phyloP scores from a whole-genome alignment of 2,888 invertebrate genomes.

The Drymonia ruficornis region DNA sequence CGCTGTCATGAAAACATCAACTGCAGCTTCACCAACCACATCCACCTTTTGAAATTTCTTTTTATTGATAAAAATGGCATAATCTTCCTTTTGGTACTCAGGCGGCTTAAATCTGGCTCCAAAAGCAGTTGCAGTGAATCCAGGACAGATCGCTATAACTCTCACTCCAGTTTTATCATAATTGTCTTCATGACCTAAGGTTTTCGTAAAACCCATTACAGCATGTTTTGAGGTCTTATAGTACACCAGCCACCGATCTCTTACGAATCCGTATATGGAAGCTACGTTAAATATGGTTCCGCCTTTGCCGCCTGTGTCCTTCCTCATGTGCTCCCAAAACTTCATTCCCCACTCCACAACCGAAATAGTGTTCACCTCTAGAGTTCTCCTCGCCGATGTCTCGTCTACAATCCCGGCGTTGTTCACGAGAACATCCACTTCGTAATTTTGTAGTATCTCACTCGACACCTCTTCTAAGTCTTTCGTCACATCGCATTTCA shows the following conservation, averaged over 20 bases:
- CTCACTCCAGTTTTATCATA: slow-evolving; percentile 57
- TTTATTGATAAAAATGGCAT: not conserved
- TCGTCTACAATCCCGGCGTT: slow-evolving; percentile 54
- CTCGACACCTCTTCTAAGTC: slow-evolving; percentile 56
- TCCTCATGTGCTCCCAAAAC: slow-evolving; percentile 78
- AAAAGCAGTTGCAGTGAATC: slow-evolving; percentile 3
- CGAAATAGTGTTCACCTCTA: slow-evolving; percentile 46
- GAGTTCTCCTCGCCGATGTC: slow-evolving; percentile 16
- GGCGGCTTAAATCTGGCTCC: too few relatives aligned
- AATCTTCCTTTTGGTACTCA: not conserved
- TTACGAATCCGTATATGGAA: slow-evolving; percentile 78
- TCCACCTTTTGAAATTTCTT: slow-evolving; percentile 1
- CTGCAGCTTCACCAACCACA: slow-evolving; percentile 16
- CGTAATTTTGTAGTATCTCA: slow-evolving; percentile 36
- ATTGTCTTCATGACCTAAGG: slow-evolving; percentile 60
- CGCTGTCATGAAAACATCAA: slow-evolving; percentile 26
- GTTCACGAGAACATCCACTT: slow-evolving; percentile 61
- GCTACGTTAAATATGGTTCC: slow-evolving; percentile 85
- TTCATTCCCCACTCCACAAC: slow-evolving; percentile 57
- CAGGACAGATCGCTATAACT: slow-evolving; percentile 8
- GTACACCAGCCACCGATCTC: slow-evolving; percentile 71
- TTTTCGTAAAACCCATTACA: slow-evolving; percentile 66
- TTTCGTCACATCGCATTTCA: slow-evolving; percentile 68
- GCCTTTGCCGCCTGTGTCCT: slow-evolving; percentile 74
- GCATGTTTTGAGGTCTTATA: slow-evolving; percentile 82